These are phyloP conservation scores for Psittacula derbiana DNA, from an alignment of 2,797 vertebrate species.

Conservation along the genomic window DNA sequence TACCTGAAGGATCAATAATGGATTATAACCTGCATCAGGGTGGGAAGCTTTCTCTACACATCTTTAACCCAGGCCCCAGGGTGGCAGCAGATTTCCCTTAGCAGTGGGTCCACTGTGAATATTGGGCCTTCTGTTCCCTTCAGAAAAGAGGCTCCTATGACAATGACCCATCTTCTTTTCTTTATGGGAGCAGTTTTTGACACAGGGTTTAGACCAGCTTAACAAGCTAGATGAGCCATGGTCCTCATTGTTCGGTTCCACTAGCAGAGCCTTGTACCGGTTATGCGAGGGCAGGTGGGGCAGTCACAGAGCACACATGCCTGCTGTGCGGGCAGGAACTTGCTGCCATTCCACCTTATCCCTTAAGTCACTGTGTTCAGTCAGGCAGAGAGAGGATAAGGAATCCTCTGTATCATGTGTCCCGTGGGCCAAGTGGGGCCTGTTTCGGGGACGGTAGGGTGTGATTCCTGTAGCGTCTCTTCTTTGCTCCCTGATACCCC, in stretches of 20 bases:
- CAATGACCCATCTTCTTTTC: not conserved
- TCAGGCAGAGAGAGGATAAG: not conserved
- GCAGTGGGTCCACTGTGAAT: not conserved
- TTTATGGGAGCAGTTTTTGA: not conserved
- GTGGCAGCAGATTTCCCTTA: not conserved
- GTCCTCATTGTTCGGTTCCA: not conserved
- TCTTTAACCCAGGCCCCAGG: not conserved
- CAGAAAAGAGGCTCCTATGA: not conserved
- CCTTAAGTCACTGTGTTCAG: not conserved
- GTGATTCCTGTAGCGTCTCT: not conserved
- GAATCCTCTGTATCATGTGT: not conserved
- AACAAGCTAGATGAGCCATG: not conserved
- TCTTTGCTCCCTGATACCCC: not conserved
- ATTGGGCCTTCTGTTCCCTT: not conserved
- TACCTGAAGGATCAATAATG: not conserved
- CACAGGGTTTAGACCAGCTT: not conserved
- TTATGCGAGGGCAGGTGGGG: not conserved
- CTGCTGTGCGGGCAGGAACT: not conserved
- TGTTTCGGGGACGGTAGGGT: not conserved
- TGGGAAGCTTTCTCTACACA: not conserved
- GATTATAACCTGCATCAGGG: not conserved
- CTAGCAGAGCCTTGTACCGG: not conserved
- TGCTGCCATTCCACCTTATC: not conserved
- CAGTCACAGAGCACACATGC: not conserved
- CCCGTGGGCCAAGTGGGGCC: too few relatives aligned